phyloP scores from a whole-genome alignment of 2,113 vertebrate genomes.

The Pedetes capensis region DNA sequence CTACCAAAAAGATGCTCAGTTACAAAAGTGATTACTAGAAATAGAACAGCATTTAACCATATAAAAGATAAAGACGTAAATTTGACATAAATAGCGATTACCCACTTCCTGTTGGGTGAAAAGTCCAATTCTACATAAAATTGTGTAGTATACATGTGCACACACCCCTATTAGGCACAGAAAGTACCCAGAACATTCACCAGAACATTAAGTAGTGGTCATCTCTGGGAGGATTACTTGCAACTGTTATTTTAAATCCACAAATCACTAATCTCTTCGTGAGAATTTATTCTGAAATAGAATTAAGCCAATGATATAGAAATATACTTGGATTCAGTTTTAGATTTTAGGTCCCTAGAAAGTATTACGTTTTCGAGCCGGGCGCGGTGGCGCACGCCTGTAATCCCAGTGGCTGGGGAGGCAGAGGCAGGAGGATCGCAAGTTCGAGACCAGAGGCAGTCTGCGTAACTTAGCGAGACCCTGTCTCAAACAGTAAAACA shows the following conservation, averaged over 20 bases:
- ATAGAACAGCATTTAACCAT: background rate
- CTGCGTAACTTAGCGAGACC: too few species aligned
- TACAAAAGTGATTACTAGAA: background rate
- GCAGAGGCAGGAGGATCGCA: too few species aligned
- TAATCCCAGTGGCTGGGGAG: too few species aligned
- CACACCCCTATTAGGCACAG: background rate
- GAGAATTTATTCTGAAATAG: background rate
- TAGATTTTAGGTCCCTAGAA: background rate
- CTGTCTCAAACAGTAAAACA: too few species aligned
- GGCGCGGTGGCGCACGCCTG: too few species aligned
- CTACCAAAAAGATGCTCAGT: background rate
- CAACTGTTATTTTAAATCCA: background rate
- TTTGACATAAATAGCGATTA: background rate
- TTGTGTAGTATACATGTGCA: background rate
- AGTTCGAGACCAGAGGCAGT: too few species aligned
- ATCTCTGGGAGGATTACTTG: background rate
- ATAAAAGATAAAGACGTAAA: background rate
- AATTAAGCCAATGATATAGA: background rate
- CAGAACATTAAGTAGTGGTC: background rate
- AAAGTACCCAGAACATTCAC: background rate
- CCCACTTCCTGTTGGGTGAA: background rate
- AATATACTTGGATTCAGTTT: background rate
- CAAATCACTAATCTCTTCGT: conserved; percentile 2
- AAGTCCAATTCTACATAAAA: background rate
- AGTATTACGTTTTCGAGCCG: background rate